These are phyloP conservation scores for Drosophila pandora DNA, from an alignment of 1,140 invertebrate species.

Conservation along the genomic window DNA sequence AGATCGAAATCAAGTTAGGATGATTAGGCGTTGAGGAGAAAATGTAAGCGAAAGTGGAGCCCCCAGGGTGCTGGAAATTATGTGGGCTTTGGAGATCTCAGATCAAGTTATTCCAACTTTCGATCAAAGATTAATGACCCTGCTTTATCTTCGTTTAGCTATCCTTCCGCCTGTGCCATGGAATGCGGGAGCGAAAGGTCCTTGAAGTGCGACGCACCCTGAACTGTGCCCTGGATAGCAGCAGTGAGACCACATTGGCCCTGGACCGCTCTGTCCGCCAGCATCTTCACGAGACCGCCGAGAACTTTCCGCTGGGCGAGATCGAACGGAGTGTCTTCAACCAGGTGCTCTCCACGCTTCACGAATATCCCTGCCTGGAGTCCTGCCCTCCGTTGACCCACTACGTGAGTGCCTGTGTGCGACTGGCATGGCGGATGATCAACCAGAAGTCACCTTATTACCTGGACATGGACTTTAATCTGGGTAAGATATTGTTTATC, in stretches of 20 bases:
- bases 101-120: slow-evolving; percentile 56
- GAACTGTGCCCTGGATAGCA: slow-evolving; percentile 84
- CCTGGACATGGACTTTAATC: slow-evolving; percentile 87
- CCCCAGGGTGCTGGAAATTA: slow-evolving; percentile 52
- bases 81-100: slow-evolving; percentile 52
- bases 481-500: slow-evolving; percentile 78
- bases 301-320: slow-evolving; percentile 86
- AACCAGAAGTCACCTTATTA: slow-evolving; percentile 86
- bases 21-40: slow-evolving; percentile 62
- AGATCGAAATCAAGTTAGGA: slow-evolving; percentile 23
- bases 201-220: slow-evolving; percentile 85
- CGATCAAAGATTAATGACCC: slow-evolving; percentile 68
- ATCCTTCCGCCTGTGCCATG: slow-evolving; percentile 87
- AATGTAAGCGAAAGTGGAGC: slow-evolving; percentile 50
- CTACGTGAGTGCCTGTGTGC: slow-evolving; percentile 85
- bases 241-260: slow-evolving; percentile 73
- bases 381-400: slow-evolving; percentile 85
- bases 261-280: slow-evolving; percentile 84
- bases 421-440: slow-evolving; percentile 86
- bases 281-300: slow-evolving; percentile 85
- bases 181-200: slow-evolving; percentile 86
- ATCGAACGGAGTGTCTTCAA: slow-evolving; percentile 87
- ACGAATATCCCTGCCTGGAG: slow-evolving; percentile 87
- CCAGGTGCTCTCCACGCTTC: slow-evolving; percentile 86
- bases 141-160: slow-evolving; percentile 81